Evolutionary conservation across 2,797 vertebrate genomes (phyloP).

Genomic region (Gymnothorax javanicus): DNA sequence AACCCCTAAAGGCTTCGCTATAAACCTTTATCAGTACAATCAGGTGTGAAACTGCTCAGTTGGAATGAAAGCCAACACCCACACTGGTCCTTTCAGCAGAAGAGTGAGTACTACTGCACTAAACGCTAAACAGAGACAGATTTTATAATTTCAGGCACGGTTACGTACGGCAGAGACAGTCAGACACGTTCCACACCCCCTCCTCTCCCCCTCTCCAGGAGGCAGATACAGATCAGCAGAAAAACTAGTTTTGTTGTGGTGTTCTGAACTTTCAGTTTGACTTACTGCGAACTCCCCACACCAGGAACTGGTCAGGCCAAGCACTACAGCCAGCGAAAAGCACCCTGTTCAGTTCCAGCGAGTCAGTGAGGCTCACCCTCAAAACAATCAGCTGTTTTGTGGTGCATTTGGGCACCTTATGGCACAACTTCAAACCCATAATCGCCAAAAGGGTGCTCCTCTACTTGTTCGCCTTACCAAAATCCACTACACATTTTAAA

Average conservation of each 20-base stretch:
- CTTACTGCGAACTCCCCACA: neutral
- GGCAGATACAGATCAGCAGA: neutral
- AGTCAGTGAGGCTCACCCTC: neutral
- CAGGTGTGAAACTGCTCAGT: too few relatives aligned
- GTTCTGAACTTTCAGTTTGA: neutral
- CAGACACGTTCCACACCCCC: too few relatives aligned
- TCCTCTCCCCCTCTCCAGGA: neutral
- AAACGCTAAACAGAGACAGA: too few relatives aligned
- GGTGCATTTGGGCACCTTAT: neutral
- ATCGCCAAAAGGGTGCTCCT: neutral
- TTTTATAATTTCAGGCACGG: too few relatives aligned
- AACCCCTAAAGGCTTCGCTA: too few relatives aligned
- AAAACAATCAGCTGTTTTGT: neutral
- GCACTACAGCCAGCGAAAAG: neutral
- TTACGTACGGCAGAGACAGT: too few relatives aligned
- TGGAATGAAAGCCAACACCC: too few relatives aligned
- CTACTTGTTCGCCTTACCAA: neutral
- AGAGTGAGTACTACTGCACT: too few relatives aligned
- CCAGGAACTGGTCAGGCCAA: neutral
- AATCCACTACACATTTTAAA: neutral
- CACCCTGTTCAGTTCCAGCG: neutral
- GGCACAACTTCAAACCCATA: neutral
- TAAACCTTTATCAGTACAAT: too few relatives aligned
- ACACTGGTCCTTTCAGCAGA: too few relatives aligned
- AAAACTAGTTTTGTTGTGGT: neutral